phyloP scores from a whole-genome alignment of 2,113 vertebrate genomes.

The Fulica atra region DNA sequence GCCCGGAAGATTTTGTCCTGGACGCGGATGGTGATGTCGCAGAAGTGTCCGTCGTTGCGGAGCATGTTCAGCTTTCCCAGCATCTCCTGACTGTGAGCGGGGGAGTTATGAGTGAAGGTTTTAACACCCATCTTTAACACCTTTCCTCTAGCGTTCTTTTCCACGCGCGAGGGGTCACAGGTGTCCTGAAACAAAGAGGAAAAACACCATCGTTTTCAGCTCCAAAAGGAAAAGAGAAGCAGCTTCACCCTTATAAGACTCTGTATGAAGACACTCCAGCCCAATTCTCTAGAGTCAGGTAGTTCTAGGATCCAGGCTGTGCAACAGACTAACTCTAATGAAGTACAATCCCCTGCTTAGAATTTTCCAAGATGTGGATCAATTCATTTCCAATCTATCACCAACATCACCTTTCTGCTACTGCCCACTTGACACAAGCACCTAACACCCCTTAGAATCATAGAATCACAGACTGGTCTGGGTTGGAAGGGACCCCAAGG shows the following conservation, averaged over 20 bases:
- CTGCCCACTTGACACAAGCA: not conserved
- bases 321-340: not conserved
- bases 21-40: conserved; percentile 91
- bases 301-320: not conserved
- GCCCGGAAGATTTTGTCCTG: conserved; percentile 94
- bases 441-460: not conserved
- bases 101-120: conserved; percentile 92
- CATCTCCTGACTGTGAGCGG: conserved; percentile 93
- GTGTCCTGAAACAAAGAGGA: conserved; percentile 70
- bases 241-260: not conserved
- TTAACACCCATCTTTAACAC: conserved; percentile 89
- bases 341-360: not conserved
- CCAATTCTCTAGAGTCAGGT: not conserved
- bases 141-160: conserved; percentile 65
- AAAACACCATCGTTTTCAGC: not conserved
- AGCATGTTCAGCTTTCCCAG: conserved; percentile 91
- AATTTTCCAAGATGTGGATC: not conserved
- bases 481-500: too few relatives aligned
- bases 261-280: not conserved
- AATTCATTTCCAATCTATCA: not conserved
- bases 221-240: not conserved
- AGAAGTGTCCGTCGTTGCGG: conserved; percentile 91
- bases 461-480: too few relatives aligned
- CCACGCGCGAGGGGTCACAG: conserved; percentile 68
- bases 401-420: not conserved